These are phyloP conservation scores for Parambassis ranga DNA, from an alignment of 2,797 vertebrate species.

Conservation along the genomic window DNA sequence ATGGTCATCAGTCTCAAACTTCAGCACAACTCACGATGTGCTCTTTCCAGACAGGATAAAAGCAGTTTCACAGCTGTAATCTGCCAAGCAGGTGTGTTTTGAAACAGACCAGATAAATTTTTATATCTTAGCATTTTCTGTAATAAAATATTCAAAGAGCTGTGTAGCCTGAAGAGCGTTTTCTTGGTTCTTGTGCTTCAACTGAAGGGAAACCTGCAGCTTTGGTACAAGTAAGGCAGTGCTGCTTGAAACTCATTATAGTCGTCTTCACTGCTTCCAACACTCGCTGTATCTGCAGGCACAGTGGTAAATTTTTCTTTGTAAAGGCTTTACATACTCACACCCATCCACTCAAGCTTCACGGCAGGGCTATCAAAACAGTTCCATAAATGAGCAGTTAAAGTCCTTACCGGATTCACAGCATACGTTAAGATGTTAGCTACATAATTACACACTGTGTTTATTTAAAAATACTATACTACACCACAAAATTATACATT, in stretches of 20 bases:
- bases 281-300: conserved; percentile 6
- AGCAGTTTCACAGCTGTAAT: background rate
- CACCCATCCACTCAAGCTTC: conserved; percentile 24
- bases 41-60: conserved; percentile 6
- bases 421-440: conserved; percentile 27
- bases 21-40: background rate
- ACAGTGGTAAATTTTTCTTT: background rate
- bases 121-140: no score
- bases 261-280: background rate
- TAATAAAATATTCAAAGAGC: conserved; percentile 7
- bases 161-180: no score
- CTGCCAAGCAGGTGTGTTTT: background rate
- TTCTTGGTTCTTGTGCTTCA: background rate
- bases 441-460: conserved; percentile 36
- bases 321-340: conserved; percentile 11
- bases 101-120: background rate
- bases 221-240: background rate
- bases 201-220: background rate
- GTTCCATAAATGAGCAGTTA: conserved; percentile 36
- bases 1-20: background rate
- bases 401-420: conserved; percentile 18
- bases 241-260: conserved; percentile 13
- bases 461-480: conserved; percentile 39
- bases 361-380: conserved; percentile 26
- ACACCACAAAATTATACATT: conserved; percentile 16